Evolutionary conservation across 2,113 vertebrate genomes (phyloP).

Genomic region (Puma concolor): DNA sequence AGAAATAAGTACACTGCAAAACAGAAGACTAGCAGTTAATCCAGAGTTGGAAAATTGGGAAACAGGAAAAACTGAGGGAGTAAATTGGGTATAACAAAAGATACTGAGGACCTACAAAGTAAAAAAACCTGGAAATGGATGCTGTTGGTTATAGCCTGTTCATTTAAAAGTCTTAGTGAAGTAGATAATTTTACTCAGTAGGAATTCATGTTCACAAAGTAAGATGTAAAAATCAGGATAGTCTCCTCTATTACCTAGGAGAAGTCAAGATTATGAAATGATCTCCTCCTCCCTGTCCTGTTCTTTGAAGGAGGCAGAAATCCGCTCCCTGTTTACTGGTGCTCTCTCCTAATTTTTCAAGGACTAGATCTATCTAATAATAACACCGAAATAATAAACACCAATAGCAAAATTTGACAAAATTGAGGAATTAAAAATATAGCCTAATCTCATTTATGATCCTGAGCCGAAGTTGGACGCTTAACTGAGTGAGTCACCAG

Average conservation of each 20-base stretch:
- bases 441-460: not conserved
- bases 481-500: too few relatives aligned
- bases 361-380: not conserved
- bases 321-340: not conserved
- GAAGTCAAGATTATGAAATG: not conserved
- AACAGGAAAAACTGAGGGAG: not conserved
- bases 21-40: not conserved
- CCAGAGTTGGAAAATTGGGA: slow-evolving; percentile 27
- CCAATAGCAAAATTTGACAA: not conserved
- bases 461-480: too few relatives aligned
- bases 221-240: not conserved
- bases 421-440: not conserved
- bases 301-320: not conserved
- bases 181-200: not conserved
- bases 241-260: not conserved
- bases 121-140: not conserved
- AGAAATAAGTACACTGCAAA: not conserved
- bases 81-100: not conserved
- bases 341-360: not conserved
- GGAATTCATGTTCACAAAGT: not conserved
- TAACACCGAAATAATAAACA: not conserved
- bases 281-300: not conserved
- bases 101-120: not conserved
- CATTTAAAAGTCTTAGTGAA: not conserved
- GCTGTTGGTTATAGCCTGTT: not conserved